Base-by-base conservation (phyloP, 2,113 vertebrate genomes). In the Toxotes jaculatrix region DNA sequence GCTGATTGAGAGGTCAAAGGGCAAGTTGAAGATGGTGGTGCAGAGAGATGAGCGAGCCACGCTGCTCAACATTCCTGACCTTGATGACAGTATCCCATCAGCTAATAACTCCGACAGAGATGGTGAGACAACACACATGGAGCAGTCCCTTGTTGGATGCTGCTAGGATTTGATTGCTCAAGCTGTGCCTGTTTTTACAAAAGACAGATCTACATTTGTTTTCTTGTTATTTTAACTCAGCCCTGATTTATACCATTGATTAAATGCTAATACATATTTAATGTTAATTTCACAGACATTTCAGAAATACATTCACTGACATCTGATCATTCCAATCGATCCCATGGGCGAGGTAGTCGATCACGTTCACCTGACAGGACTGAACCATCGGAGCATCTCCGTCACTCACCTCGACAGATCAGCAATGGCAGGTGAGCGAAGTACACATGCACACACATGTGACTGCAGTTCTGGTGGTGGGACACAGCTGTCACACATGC, bases 231-330 rank as follows among this genome's bases (percentile, higher is more conserved):
- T 79, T 61, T 21, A 14, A 31, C 4, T 19, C 10, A 19, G 3
- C 40, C 19, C 40, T 36, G 3, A 77, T 84, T 87, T 17, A n/a
- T 1, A 4, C 45, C 4, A 53, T 73, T 70, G 21, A 61, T 59
- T 60, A 62, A 83, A 74, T 49, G n/a, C 36, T 64, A 77, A 86
- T 79, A 2, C 16, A 36, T 1, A 21, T 61, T 34, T 64, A 23
- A 42, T 83, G 94, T 92, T 88, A 64, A 94, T 90, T 95, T 92
- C 88, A 95, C 94, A 99, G 98, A 99, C 94, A 99, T 99, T 96
- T 99, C 98, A 93, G 98, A 99, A 96, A 99, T 99, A 92, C 98
- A 99, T 95, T 99, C 98, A 80, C 94, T 99, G 94, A 96, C 97
- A 91, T 99, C 98, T 87, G 97, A 99, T 90, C 98, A 99, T 97